These are phyloP conservation scores for Eublepharis macularius DNA, from an alignment of 2,113 vertebrate genomes.

Conservation along the genomic window DNA sequence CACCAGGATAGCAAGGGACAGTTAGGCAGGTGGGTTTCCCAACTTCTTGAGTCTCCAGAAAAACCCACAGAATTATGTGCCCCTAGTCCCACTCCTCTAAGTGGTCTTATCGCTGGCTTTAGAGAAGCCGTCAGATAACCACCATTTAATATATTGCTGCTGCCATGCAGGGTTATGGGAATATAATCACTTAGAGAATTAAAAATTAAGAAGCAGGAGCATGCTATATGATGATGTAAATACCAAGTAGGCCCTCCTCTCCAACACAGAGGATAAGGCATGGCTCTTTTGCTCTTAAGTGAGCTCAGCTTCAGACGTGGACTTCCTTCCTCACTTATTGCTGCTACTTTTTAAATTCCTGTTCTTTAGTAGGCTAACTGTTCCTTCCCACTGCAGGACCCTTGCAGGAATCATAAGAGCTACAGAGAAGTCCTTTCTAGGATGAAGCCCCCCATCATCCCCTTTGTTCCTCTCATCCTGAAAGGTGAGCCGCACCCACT, in stretches of 20 bases:
- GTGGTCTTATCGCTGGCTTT: background rate
- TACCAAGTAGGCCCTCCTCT: background rate
- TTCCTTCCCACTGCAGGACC: slow-evolving; percentile 78
- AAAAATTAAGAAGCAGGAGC: background rate
- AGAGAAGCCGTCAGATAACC: background rate
- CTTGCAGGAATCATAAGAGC: slow-evolving; percentile 95
- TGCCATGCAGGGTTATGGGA: background rate
- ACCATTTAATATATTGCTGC: background rate
- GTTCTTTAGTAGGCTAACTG: background rate
- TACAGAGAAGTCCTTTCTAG: slow-evolving; percentile 92
- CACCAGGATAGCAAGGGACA: no score
- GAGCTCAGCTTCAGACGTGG: background rate
- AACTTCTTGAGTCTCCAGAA: no score
- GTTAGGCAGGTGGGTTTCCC: no score
- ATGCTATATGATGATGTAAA: background rate
- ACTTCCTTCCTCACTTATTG: background rate
- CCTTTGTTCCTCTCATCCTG: slow-evolving; percentile 92
- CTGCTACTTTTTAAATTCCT: background rate
- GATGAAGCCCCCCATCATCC: slow-evolving; percentile 92
- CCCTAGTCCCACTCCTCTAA: no score
- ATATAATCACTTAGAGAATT: background rate
- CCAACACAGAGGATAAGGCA: background rate
- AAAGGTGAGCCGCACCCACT: slow-evolving; percentile 75
- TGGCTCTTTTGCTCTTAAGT: background rate
- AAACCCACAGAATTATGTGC: no score